Evolutionary conservation across 2,797 vertebrate genomes (phyloP), one percentile per base, ranked within the genome.

Genomic region (Argyrosomus regius): DNA sequence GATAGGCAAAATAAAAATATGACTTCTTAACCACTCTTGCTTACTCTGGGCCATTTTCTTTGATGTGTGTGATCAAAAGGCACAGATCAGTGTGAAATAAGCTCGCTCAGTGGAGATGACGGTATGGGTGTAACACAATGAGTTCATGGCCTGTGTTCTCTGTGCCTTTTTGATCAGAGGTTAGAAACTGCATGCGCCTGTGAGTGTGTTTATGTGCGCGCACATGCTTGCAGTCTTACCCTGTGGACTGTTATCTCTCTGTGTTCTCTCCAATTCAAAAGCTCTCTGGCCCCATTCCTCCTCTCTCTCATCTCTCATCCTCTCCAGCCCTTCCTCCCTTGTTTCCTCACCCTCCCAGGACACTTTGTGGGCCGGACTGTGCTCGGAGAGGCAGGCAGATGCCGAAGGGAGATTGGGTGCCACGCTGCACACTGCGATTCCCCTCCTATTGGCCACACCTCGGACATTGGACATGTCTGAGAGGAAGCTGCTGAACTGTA

Each of bases 371-470:
- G 97, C 94, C 11, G 97, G 97, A 59, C 97, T 97, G 17, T 96
- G 97, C 78, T 97, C 96, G 0, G 96, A 95, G 20, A 92, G 96
- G 78, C 95, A 95, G 5, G 96, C 95, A 0, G 96, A 97, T 13
- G 96, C 89, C 0, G 96, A 89, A 0, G 98, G 97, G 22, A 98
- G 93, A 80, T 99, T 99, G 74, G 98, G 98, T 3, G 98, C 98
- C 82, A 99, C 98, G 0, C 98, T 99, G 92, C 98, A 99, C 73
- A 99, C 96, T 0, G 98, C 98, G n/a, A 99, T 95, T 0, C 97
- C 98, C 16, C 97, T 94, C 69, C 97, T 95, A 0, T 95, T 96
- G 0, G 96, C 95, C 71, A 89, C 84, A 3, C 92, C 91, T 39
- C 97, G 91, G 72, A 97, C 95, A 65, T 96, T 96, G 0, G 96